Evolutionary conservation across 2,888 invertebrate genomes (phyloP).

Genomic region (Blomia tropicalis): DNA sequence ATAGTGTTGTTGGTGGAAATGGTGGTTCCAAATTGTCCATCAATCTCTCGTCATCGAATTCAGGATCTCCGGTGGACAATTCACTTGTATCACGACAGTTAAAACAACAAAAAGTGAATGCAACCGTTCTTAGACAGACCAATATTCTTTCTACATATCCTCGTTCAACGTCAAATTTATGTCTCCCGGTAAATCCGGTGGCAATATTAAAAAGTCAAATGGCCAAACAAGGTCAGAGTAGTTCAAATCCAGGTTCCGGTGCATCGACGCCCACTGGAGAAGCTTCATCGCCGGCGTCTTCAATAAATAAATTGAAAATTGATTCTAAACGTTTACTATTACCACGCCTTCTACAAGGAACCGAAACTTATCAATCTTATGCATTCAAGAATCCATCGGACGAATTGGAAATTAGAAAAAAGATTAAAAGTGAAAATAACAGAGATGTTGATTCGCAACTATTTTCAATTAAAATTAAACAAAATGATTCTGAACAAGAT

Average conservation of each 20-base stretch:
- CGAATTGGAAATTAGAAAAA: too few species aligned
- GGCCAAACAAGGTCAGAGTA: background rate
- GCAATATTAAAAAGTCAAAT: constrained; percentile 9
- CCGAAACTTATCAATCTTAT: constrained; percentile 6
- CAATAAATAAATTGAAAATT: background rate
- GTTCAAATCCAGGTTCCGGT: background rate
- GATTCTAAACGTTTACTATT: background rate
- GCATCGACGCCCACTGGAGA: background rate
- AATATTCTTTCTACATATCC: background rate
- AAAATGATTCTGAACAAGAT: too few species aligned
- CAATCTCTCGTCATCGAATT: background rate
- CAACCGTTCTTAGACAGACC: background rate
- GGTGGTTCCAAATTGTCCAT: background rate
- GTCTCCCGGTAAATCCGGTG: constrained; percentile 2
- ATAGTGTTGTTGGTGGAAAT: background rate
- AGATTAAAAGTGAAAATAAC: too few species aligned
- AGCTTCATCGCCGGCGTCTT: background rate
- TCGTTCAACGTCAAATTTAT: background rate
- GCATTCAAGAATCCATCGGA: background rate
- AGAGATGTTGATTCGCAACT: too few species aligned
- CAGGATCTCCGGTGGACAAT: background rate
- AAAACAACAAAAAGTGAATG: constrained; percentile 6
- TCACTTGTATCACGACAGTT: constrained; percentile 8
- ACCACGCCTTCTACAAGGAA: constrained; percentile 1
- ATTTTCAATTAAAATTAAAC: too few species aligned